phyloP scores from a whole-genome alignment of 2,113 vertebrate species.

The Azemiops feae region DNA sequence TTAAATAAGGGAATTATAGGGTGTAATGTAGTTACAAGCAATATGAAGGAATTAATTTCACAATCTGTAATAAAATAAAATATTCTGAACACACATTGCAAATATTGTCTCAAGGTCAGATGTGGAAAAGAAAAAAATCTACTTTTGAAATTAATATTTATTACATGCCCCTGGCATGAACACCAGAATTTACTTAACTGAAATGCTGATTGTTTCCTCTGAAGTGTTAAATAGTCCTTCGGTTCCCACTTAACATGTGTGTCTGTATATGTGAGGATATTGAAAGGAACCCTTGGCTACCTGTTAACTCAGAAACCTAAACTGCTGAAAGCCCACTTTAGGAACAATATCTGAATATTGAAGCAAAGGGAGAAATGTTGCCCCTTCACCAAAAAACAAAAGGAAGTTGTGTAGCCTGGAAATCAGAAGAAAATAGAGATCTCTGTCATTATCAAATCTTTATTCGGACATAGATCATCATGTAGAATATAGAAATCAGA shows the following conservation, averaged over 20 bases:
- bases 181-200: not conserved
- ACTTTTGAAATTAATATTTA: not conserved
- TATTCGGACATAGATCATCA: not conserved
- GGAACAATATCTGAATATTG: not conserved
- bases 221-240: not conserved
- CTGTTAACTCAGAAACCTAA: not conserved
- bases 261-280: not conserved
- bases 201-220: not conserved
- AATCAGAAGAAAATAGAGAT: not conserved
- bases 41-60: not conserved
- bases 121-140: not conserved
- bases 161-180: not conserved
- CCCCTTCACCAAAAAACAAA: not conserved
- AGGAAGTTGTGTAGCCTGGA: not conserved
- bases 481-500: too few relatives aligned
- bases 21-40: not conserved
- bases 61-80: not conserved
- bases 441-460: not conserved
- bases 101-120: not conserved
- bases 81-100: not conserved
- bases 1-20: not conserved
- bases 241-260: not conserved
- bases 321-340: not conserved
- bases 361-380: not conserved
- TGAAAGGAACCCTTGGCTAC: not conserved